Evolutionary conservation across 2,888 invertebrate species (phyloP).

Genomic region (Stenichneumon culpator): DNA sequence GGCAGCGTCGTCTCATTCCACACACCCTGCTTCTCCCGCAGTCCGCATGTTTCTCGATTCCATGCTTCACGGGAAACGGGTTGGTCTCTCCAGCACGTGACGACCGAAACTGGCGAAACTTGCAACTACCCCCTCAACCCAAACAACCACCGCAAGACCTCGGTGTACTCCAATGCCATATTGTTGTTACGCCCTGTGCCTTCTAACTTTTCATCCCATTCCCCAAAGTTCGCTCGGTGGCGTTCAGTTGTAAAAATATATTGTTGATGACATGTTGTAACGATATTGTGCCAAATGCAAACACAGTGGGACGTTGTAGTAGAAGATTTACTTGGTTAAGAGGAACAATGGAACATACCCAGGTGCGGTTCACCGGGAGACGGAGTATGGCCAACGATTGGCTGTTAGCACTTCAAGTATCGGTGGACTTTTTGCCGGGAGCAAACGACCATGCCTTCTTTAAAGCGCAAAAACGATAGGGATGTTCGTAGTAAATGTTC

Average conservation of each 20-base stretch:
- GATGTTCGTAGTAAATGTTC: too few species aligned
- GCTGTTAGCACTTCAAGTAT: too few species aligned
- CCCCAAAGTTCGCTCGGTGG: slow-evolving; percentile 5
- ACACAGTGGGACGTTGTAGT: background rate
- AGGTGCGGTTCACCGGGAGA: too few species aligned
- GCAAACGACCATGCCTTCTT: too few species aligned
- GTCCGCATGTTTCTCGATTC: slow-evolving; percentile 55
- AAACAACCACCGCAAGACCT: slow-evolving; percentile 39
- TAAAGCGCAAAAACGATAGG: too few species aligned
- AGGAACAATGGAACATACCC: too few species aligned
- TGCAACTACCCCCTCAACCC: slow-evolving; percentile 34
- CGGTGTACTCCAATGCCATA: slow-evolving; percentile 20
- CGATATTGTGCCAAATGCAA: background rate
- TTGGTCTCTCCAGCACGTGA: slow-evolving; percentile 54
- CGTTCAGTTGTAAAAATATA: background rate
- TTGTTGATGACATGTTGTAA: background rate
- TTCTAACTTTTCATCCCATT: slow-evolving; percentile 16
- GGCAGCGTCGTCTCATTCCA: slow-evolving; percentile 7
- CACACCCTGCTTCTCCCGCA: slow-evolving; percentile 34
- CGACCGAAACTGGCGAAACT: slow-evolving; percentile 61
- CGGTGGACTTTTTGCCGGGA: too few species aligned
- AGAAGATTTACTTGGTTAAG: background rate
- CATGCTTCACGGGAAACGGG: slow-evolving; percentile 40
- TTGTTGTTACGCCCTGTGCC: slow-evolving; percentile 12
- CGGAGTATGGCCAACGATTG: too few species aligned